A percentile compares a stretch with the other conserved stretches of the same genome.
Conservation (phyloP, 2,888 invertebrate species). For the Selenia dentaria region DNA sequence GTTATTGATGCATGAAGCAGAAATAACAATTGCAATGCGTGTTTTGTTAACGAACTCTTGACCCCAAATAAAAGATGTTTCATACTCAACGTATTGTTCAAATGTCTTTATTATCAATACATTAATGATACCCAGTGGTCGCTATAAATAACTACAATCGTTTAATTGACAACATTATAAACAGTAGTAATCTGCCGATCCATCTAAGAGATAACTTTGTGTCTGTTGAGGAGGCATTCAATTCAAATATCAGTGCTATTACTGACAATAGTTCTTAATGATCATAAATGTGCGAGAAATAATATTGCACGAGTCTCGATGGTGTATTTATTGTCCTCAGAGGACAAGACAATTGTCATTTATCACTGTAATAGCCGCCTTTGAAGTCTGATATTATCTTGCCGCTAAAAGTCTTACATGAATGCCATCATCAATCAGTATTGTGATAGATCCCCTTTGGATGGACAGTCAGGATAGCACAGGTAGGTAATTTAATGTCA, state of each 20-base stretch:
- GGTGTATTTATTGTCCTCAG: conserved; percentile 74
- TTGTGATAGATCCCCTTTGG: conserved; percentile 48
- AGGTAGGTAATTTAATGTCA: conserved; percentile 36
- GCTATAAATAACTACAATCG: conserved; percentile 21
- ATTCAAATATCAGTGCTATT: conserved; percentile 73
- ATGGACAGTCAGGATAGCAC: conserved; percentile 34
- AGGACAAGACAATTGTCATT: conserved; percentile 81
- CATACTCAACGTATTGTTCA: no score
- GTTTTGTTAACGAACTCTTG: no score
- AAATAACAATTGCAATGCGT: neutral
- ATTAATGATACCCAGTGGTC: conserved; percentile 5
- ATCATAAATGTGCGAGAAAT: conserved; percentile 73
- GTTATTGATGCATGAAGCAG: neutral
- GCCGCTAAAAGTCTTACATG: conserved; percentile 56
- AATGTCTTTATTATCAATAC: neutral
- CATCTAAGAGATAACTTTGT: conserved; percentile 65
- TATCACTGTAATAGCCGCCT: conserved; percentile 79
- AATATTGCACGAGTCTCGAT: conserved; percentile 73
- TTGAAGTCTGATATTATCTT: conserved; percentile 79
- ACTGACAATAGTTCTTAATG: conserved; percentile 79
- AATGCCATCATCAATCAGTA: conserved; percentile 60
- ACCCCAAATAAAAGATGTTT: no score
- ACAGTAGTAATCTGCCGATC: conserved; percentile 65
- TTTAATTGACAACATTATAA: conserved; percentile 56
- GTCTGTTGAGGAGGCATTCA: conserved; percentile 71